Evolutionary conservation across 37 sponge, comb jelly and placozoan species (phyloP).

Genomic region (Aphrocallistes beatrix): DNA sequence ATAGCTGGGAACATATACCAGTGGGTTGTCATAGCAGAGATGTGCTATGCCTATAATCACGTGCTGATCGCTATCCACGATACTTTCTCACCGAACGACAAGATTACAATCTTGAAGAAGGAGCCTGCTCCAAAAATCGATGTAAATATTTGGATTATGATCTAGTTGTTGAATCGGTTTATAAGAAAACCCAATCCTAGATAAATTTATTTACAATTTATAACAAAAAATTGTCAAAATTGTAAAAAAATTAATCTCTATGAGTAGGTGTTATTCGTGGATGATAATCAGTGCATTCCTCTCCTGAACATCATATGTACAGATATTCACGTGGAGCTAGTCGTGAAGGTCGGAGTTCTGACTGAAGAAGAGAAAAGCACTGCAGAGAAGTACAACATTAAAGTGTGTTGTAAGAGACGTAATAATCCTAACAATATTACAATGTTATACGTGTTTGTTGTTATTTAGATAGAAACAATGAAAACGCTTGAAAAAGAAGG

Average conservation of each 20-base stretch:
- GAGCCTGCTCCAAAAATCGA: neutral
- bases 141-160: no score
- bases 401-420: neutral
- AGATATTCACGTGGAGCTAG: neutral
- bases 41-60: slow-evolving; percentile 1
- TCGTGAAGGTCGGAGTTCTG: neutral
- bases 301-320: neutral
- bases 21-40: neutral
- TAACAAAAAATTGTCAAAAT: neutral
- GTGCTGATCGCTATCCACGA: neutral
- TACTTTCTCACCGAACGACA: neutral
- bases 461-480: neutral
- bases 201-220: no score
- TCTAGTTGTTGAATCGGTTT: no score
- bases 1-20: neutral
- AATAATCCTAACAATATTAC: neutral
- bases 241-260: neutral
- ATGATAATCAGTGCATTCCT: neutral
- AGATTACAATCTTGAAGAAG: neutral
- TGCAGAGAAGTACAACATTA: neutral
- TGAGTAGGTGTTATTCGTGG: neutral
- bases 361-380: neutral
- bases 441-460: neutral
- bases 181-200: no score
- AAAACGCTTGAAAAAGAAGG: neutral